Base-by-base conservation (phyloP, 2,797 vertebrate genomes). In the Meriones psammophilus region DNA sequence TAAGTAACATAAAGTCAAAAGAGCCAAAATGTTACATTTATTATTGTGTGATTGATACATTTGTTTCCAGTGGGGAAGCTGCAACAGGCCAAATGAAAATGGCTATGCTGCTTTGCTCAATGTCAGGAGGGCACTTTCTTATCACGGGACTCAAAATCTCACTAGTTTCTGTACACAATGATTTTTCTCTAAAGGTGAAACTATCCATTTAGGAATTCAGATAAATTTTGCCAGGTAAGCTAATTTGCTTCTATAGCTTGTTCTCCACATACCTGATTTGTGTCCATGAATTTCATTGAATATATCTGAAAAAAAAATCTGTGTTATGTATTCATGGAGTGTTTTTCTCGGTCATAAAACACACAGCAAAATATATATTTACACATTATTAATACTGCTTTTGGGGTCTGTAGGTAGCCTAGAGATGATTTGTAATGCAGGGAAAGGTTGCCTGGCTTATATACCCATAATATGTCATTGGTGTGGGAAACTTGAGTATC, bases 21-120 rank as follows among this genome's bases (percentile, higher is more conserved):
- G 83, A 18, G 15, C 5, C 39, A 56, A 89, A 58, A 33, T 39
- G 0, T 78, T 10, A 1, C 0, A 56, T 13, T 90, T 80, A 66
- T 13, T 50, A 30, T 76, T 66, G 3, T 3, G 1, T 76, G 17
- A 24, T 4, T 42, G 17, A 13, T 2, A 64, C 7, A 26, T 33
- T 68, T 83, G 28, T 5, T 12, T 71, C 56, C 7, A 58, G n/a
- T 22, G 36, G 14, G 5, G 88, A 46, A 36, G 3, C 14, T 64
- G 26, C 62, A 46, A n/a, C 1, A 54, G 78, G 17, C 73, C 71
- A 8, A 79, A 17, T 18, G 8, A 56, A 3, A 8, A 54, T 14
- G 4, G 0, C 33, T 18, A 46, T 39, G 4, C 26, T 50, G 0
- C 33, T 18, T 54, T 50, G 2, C 62, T 50, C 42, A 5, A 2